Conservation (phyloP, 2,888 invertebrate genomes). For the Drosophila lutescens region DNA sequence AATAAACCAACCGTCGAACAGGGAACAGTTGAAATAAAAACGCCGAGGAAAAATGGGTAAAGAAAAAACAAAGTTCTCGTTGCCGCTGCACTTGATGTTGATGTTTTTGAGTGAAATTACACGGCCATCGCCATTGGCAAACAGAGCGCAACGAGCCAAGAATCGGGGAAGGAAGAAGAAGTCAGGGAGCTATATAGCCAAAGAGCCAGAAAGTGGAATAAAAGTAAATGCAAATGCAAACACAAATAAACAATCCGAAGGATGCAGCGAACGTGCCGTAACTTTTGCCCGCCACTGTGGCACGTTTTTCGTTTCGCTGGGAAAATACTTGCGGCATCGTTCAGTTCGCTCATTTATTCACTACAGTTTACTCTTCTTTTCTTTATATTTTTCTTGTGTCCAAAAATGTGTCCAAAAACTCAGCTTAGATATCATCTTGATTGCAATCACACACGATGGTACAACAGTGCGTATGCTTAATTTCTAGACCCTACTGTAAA, state of each 20-base stretch:
- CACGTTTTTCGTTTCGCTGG: conserved; percentile 19
- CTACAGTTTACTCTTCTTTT: conserved; percentile 7
- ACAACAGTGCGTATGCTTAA: conserved; percentile 75
- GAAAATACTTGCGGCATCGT: conserved; percentile 32
- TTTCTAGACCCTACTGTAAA: conserved; percentile 6
- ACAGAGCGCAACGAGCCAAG: conserved; percentile 49
- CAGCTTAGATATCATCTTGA: conserved; percentile 55
- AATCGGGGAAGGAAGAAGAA: not conserved
- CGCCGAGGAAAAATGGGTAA: conserved; percentile 1
- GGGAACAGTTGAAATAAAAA: conserved; percentile 12
- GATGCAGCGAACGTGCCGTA: conserved; percentile 36
- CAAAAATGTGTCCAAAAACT: conserved; percentile 4
- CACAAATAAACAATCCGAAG: conserved; percentile 62
- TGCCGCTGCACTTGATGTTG: conserved; percentile 40
- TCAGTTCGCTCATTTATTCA: conserved; percentile 38
- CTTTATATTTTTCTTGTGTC: not conserved
- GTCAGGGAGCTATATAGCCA: too few relatives aligned
- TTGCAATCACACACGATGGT: conserved; percentile 41
- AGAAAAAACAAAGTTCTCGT: conserved; percentile 29
- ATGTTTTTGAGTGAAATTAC: conserved; percentile 66
- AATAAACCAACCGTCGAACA: conserved; percentile 25
- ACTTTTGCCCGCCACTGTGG: conserved; percentile 38
- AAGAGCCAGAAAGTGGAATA: conserved; percentile 54
- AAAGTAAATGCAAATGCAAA: conserved; percentile 63
- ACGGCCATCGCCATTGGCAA: conserved; percentile 60